phyloP scores from a whole-genome alignment of 2,888 invertebrate species.

The Rugalucina vietnamica region DNA sequence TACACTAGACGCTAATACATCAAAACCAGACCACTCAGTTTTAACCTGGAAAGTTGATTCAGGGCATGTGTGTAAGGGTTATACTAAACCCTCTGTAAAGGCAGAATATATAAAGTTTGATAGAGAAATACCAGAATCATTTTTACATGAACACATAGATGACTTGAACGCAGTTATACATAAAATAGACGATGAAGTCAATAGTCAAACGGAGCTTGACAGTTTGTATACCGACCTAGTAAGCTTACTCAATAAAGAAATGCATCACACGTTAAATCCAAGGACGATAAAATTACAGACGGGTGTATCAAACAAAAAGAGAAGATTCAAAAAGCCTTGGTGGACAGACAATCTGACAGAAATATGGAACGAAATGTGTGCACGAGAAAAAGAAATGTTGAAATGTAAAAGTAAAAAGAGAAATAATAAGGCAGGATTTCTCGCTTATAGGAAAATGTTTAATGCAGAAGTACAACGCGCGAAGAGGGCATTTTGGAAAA shows the following conservation, averaged over 20 bases:
- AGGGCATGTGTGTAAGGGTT: background rate
- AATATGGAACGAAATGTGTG: background rate
- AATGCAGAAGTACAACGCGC: background rate
- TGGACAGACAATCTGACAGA: background rate
- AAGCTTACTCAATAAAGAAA: background rate
- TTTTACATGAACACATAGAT: background rate
- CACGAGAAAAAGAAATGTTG: background rate
- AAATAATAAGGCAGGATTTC: background rate
- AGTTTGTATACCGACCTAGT: background rate
- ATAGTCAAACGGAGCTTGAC: background rate
- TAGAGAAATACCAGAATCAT: background rate
- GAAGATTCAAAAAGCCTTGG: background rate
- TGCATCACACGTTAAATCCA: background rate
- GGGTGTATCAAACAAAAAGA: background rate
- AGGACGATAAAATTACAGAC: background rate
- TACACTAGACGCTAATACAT: background rate
- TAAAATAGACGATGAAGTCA: background rate
- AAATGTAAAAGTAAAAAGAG: background rate
- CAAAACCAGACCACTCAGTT: background rate
- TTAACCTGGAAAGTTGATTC: background rate
- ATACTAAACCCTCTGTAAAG: background rate
- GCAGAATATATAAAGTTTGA: background rate
- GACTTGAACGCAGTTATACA: background rate
- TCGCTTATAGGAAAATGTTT: background rate
- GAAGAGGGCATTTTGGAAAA: background rate